phyloP scores from a whole-genome alignment of 2,888 invertebrate species.

The Furcula furcula region DNA sequence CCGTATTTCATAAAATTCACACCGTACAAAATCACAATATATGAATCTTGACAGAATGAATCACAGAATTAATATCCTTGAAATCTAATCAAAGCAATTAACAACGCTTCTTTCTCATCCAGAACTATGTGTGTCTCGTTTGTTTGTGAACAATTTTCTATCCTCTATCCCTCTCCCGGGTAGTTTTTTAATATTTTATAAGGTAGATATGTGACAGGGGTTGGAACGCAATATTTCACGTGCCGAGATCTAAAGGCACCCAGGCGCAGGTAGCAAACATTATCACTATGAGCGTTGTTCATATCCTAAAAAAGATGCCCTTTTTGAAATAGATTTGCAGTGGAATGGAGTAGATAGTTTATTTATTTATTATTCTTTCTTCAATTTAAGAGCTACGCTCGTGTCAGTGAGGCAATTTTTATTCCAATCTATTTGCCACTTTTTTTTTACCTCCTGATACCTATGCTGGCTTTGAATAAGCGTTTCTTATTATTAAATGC shows the following conservation, averaged over 20 bases:
- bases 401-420: neutral
- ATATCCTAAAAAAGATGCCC: constrained; percentile 52
- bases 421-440: too few species aligned
- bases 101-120: constrained; percentile 58
- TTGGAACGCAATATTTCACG: constrained; percentile 74
- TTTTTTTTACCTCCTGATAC: too few species aligned
- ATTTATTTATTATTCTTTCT: neutral
- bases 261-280: constrained; percentile 79
- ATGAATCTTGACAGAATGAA: constrained; percentile 74
- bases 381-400: neutral
- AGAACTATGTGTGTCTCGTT: constrained; percentile 34
- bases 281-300: constrained; percentile 73
- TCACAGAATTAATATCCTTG: constrained; percentile 79
- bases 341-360: constrained; percentile 33
- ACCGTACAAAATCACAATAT: constrained; percentile 74
- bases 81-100: constrained; percentile 80
- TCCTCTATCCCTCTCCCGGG: constrained; percentile 40
- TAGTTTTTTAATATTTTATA: constrained; percentile 48
- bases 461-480: too few species aligned
- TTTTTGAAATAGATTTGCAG: constrained; percentile 30
- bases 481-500: too few species aligned
- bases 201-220: constrained; percentile 74
- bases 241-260: constrained; percentile 63
- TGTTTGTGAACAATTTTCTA: constrained; percentile 14
- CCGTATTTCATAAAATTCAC: constrained; percentile 51